Base-by-base conservation (phyloP, 1,140 invertebrate species). In the Schlechtendalia chinensis region DNA sequence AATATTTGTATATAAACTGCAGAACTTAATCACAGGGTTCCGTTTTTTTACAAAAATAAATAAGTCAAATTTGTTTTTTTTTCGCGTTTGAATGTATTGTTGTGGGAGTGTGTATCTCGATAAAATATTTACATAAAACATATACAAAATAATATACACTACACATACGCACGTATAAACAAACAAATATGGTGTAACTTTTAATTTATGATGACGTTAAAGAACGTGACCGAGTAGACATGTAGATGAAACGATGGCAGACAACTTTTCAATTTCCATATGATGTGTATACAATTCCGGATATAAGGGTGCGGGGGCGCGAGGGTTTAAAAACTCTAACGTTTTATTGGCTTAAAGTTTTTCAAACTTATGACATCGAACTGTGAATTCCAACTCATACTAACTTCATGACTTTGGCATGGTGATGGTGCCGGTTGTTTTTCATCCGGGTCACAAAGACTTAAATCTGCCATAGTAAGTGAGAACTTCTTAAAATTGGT, bases 191-290 rank as follows among this genome's bases (percentile, higher is more conserved):
- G 53, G 61, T 17, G 50, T 39, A 24, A 16, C 45, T 16, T 69
- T 69, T 69, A 69, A 69, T 69, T 50, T 69, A 69, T 50, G 67
- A 69, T 69, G 67, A 69, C 45, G 67, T 69, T 69, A 69, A 69
- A 22, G 39, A 50, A 69, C 67, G 67, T 69, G 67, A 69, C 67
- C 24, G 67, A 69, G 47, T 24, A 69, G 39, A 69, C 39, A 67
- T 22, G 39, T 69, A 69, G 39, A 45, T 8, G 32, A 39, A n/a
- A 14, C 22, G 65, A 69, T n/a, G 65, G 65, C 5, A 47, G n/a
- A 47, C n/a, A 69, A 69, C 67, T 69, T 69, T 69, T 69, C 67
- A 69, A 69, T 69, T 69, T 69, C 67, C 39, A 69, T 69, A 69
- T 50, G 39, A 69, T 27, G 50, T 24, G 8, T 39, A 59, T 50